Evolutionary conservation across 2,888 invertebrate genomes (phyloP).

Genomic region (Rambutsinella grinnellia): DNA sequence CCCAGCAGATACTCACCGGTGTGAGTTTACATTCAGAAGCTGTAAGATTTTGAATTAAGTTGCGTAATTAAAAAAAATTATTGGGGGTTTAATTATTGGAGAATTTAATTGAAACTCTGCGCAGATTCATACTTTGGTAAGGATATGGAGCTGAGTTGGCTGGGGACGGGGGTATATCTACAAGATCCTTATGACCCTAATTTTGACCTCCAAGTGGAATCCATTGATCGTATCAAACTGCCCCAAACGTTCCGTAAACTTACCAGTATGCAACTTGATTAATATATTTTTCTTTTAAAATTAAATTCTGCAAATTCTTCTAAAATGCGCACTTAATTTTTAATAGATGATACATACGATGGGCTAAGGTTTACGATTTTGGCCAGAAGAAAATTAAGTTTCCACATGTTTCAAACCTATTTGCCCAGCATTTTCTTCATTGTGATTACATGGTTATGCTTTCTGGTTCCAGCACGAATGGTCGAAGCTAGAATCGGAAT

Average conservation of each 20-base stretch:
- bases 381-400: slow-evolving; percentile 54
- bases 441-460: slow-evolving; percentile 62
- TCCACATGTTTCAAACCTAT: slow-evolving; percentile 62
- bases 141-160: slow-evolving; percentile 50
- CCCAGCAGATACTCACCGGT: slow-evolving; percentile 60
- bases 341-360: slow-evolving; percentile 44
- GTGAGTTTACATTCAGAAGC: slow-evolving; percentile 55
- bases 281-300: background rate
- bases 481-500: slow-evolving; percentile 63
- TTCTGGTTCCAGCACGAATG: slow-evolving; percentile 59
- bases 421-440: slow-evolving; percentile 60
- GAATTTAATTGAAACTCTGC: background rate
- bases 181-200: slow-evolving; percentile 55
- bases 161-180: slow-evolving; percentile 49
- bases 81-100: background rate
- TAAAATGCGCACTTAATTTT: background rate
- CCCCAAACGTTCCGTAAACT: slow-evolving; percentile 44
- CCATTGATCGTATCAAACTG: slow-evolving; percentile 41
- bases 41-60: no score
- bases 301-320: slow-evolving; percentile 9
- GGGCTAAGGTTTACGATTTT: slow-evolving; percentile 40
- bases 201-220: slow-evolving; percentile 52
- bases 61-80: slow-evolving; percentile 2
- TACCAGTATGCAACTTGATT: slow-evolving; percentile 24
- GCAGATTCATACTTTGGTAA: slow-evolving; percentile 48